phyloP scores from a whole-genome alignment of 2,888 invertebrate genomes.

The Camponotus fellah region DNA sequence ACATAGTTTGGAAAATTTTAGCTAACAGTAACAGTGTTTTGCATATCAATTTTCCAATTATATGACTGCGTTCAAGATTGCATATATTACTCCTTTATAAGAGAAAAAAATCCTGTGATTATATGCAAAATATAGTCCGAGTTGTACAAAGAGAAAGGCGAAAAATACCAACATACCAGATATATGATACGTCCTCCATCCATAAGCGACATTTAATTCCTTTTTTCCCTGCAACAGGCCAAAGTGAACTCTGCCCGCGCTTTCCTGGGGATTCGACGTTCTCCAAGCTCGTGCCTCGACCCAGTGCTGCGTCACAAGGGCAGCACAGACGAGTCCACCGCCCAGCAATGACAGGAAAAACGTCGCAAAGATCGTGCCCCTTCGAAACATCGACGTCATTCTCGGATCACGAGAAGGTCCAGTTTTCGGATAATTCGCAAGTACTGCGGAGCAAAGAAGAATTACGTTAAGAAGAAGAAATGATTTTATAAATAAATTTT shows the following conservation, averaged over 20 bases:
- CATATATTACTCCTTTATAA: background rate
- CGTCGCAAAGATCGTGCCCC: conserved; percentile 93
- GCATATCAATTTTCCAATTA: conserved; percentile 26
- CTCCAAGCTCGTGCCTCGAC: conserved; percentile 91
- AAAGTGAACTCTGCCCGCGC: conserved; percentile 92
- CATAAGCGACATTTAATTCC: conserved; percentile 93
- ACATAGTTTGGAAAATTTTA: background rate
- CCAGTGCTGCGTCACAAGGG: conserved; percentile 95
- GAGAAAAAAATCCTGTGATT: background rate
- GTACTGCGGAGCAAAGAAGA: conserved; percentile 58
- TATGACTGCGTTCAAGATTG: conserved; percentile 28
- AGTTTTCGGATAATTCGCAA: conserved; percentile 73
- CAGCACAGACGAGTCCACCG: conserved; percentile 92
- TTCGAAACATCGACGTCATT: conserved; percentile 88
- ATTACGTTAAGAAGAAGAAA: background rate
- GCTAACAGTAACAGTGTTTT: background rate
- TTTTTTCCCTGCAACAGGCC: conserved; percentile 96
- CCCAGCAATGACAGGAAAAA: conserved; percentile 93
- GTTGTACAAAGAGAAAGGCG: conserved; percentile 26
- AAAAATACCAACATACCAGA: conserved; percentile 89
- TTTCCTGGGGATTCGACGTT: conserved; percentile 89
- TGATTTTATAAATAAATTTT: background rate
- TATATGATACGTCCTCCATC: conserved; percentile 92
- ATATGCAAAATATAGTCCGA: background rate
- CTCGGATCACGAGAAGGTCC: conserved; percentile 77